Conservation (phyloP, 2,797 vertebrate genomes). For the Pseudotriccus pelzelni region DNA sequence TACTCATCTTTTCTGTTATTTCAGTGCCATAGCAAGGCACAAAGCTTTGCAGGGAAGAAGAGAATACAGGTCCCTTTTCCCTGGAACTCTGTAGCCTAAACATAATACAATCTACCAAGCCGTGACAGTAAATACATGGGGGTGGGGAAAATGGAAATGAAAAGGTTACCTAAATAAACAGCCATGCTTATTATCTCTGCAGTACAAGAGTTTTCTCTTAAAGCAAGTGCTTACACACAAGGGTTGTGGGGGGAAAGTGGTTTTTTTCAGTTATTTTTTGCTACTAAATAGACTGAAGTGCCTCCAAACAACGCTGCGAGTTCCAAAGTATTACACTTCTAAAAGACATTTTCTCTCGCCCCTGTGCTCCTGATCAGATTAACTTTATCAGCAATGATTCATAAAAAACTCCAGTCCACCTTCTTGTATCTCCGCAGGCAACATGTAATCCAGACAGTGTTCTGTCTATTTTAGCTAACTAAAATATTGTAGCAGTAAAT, state of each 20-base stretch:
- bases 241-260: background rate
- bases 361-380: background rate
- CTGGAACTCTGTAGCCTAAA: background rate
- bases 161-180: background rate
- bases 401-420: background rate
- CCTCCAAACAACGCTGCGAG: background rate
- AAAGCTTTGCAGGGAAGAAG: background rate
- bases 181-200: background rate
- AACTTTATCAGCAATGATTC: background rate
- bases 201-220: background rate
- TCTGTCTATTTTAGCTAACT: background rate
- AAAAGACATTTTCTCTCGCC: background rate
- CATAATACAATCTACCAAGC: background rate
- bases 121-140: background rate
- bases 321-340: background rate
- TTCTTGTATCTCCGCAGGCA: background rate
- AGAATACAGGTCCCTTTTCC: background rate
- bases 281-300: background rate
- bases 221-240: background rate
- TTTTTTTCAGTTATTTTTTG: background rate
- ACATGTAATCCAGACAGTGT: background rate
- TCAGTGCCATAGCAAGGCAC: background rate
- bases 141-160: background rate
- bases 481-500: background rate
- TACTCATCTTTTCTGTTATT: background rate